Percentiles rank a stretch among this genome's conserved stretches.
Evolutionary conservation across 1,140 invertebrate species (phyloP).

Genomic region (Drosophila simulans): DNA sequence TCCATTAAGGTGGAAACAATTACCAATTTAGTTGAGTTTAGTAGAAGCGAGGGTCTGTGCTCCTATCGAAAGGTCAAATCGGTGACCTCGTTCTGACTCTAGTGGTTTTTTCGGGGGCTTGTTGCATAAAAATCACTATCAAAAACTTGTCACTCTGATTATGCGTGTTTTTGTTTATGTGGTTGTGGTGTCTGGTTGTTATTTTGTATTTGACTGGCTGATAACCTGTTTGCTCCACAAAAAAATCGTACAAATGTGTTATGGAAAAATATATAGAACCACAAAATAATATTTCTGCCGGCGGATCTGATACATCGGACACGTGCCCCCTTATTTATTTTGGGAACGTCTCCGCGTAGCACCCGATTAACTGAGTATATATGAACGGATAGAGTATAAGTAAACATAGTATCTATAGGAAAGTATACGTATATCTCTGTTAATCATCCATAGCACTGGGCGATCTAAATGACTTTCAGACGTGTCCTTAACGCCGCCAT

Average conservation of each 20-base stretch:
- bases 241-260: conserved; percentile 22
- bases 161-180: conserved; percentile 14
- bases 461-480: conserved; percentile 31
- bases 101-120: conserved; percentile 20
- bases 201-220: conserved; percentile 52
- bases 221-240: conserved; percentile 67
- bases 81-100: conserved; percentile 3
- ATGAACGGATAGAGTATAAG: conserved; percentile 21
- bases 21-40: conserved; percentile 27
- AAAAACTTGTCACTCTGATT: conserved; percentile 55
- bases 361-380: conserved; percentile 51
- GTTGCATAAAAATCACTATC: conserved; percentile 62
- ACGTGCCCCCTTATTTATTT: conserved; percentile 69
- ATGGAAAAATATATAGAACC: conserved; percentile 41
- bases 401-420: conserved; percentile 14
- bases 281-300: conserved; percentile 32
- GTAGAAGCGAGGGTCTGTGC: conserved; percentile 9
- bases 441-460: conserved; percentile 1
- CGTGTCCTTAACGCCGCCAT: conserved; percentile 53
- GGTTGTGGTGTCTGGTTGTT: conserved; percentile 30
- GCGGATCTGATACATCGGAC: conserved; percentile 33
- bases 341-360: conserved; percentile 34
- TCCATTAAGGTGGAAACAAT: conserved; percentile 58
- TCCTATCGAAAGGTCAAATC: conserved; percentile 57
- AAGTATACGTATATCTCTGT: conserved; percentile 3